phyloP scores from a whole-genome alignment of 1,140 invertebrate genomes.

The Monochamus saltuarius region DNA sequence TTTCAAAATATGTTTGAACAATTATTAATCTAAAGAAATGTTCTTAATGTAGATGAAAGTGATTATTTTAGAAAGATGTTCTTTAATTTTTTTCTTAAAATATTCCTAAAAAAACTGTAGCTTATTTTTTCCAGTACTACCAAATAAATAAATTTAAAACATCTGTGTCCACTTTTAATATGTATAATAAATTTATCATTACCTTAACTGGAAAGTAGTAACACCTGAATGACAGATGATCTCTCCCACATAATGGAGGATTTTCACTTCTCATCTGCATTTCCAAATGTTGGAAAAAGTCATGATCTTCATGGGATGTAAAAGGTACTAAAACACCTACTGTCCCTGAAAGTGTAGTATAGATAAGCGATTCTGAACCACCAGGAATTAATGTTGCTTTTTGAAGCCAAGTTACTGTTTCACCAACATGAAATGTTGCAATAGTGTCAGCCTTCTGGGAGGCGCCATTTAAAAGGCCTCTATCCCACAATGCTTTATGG shows the following conservation, averaged over 20 bases:
- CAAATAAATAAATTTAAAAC: too few species aligned
- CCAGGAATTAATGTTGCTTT: slow-evolving; percentile 96
- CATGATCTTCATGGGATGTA: slow-evolving; percentile 96
- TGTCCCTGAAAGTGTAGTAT: slow-evolving; percentile 92
- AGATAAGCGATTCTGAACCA: slow-evolving; percentile 93
- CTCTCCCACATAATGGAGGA: slow-evolving; percentile 92
- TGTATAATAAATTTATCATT: slow-evolving; percentile 27
- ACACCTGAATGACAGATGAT: slow-evolving; percentile 95
- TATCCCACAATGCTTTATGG: slow-evolving; percentile 97
- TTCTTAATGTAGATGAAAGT: too few species aligned
- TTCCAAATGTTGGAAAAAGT: slow-evolving; percentile 99
- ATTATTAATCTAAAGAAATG: too few species aligned
- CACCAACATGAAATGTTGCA: slow-evolving; percentile 93
- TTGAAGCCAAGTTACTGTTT: slow-evolving; percentile 87
- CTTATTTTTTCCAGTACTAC: too few species aligned
- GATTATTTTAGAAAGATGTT: too few species aligned
- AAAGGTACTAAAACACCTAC: slow-evolving; percentile 97
- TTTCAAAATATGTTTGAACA: too few species aligned
- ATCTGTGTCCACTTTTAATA: too few species aligned
- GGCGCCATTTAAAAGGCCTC: slow-evolving; percentile 66
- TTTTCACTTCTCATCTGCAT: slow-evolving; percentile 99
- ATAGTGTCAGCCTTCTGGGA: slow-evolving; percentile 96
- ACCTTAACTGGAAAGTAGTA: slow-evolving; percentile 98
- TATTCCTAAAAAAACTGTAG: too few species aligned
- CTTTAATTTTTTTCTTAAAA: too few species aligned